phyloP scores from a whole-genome alignment of 2,113 vertebrate species.

The Hydrochoerus hydrochaeris region DNA sequence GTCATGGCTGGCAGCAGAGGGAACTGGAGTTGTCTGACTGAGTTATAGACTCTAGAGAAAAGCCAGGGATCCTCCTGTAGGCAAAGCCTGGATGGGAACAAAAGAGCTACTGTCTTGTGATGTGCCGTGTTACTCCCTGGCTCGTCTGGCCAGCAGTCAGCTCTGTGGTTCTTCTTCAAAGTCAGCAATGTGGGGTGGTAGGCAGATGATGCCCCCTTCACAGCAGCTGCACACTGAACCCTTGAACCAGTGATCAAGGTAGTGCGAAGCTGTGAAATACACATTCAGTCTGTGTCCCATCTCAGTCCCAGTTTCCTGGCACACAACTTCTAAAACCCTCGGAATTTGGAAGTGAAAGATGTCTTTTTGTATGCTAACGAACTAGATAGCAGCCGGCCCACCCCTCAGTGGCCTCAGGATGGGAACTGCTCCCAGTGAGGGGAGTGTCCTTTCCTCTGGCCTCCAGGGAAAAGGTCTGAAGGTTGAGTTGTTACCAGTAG shows the following conservation, averaged over 20 bases:
- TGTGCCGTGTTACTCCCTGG: not conserved
- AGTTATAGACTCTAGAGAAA: not conserved
- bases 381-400: not conserved
- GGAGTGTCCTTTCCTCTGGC: not conserved
- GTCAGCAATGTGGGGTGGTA: not conserved
- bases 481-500: not conserved
- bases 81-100: not conserved
- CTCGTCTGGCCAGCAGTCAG: not conserved
- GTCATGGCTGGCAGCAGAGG: not conserved
- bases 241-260: not conserved
- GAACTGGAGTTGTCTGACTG: not conserved
- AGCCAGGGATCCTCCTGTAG: no score
- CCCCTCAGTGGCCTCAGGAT: not conserved
- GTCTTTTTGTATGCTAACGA: not conserved
- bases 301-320: not conserved
- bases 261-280: not conserved
- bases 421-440: not conserved
- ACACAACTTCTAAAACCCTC: not conserved
- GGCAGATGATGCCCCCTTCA: not conserved
- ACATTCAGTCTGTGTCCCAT: not conserved
- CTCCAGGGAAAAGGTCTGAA: not conserved
- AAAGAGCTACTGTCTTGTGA: fast-evolving
- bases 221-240: not conserved
- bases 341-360: not conserved
- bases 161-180: not conserved